Percentiles rank a stretch among this genome's conserved stretches.
Conservation (phyloP, 2,888 invertebrate genomes). For the Keiferia lycopersicella region DNA sequence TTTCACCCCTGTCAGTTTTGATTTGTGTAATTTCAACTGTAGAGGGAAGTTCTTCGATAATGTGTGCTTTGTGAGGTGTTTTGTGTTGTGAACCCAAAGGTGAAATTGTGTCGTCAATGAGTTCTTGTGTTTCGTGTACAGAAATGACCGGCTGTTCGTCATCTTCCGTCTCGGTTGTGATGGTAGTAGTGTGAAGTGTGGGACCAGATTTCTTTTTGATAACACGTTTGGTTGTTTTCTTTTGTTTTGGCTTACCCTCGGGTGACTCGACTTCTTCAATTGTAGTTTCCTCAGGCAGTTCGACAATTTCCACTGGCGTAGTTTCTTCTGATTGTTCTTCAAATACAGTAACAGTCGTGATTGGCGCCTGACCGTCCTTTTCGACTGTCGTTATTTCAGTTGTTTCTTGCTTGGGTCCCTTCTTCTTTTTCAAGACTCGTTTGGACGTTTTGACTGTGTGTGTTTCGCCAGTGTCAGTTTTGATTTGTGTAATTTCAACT, state of each 20-base stretch:
- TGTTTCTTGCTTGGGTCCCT: slow-evolving; percentile 53
- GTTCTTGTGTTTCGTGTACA: slow-evolving; percentile 10
- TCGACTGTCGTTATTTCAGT: slow-evolving; percentile 63
- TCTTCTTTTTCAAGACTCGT: slow-evolving; percentile 51
- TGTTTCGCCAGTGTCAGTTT: slow-evolving; percentile 32
- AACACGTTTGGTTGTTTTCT: slow-evolving; percentile 48
- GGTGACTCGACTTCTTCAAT: slow-evolving; percentile 32
- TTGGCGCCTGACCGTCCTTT: slow-evolving; percentile 55
- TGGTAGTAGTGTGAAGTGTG: slow-evolving; percentile 66
- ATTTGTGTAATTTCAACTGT: slow-evolving; percentile 40
- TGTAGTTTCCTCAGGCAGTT: slow-evolving; percentile 51
- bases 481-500: slow-evolving; percentile 1
- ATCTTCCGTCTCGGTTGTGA: slow-evolving; percentile 52
- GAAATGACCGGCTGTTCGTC: slow-evolving; percentile 32
- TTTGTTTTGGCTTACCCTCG: slow-evolving; percentile 40
- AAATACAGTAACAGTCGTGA: slow-evolving; percentile 35
- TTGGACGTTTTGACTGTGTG: slow-evolving; percentile 35
- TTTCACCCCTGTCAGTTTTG: slow-evolving; percentile 34
- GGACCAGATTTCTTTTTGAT: slow-evolving; percentile 48
- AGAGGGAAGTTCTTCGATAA: slow-evolving; percentile 47
- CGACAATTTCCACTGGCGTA: slow-evolving; percentile 39
- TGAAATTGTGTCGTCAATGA: slow-evolving; percentile 4
- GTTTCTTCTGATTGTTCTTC: slow-evolving; percentile 36
- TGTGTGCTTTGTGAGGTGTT: slow-evolving; percentile 31
- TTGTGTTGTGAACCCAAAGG: slow-evolving; percentile 37